phyloP scores from a whole-genome alignment of 2,113 vertebrate species.

The Microcebus griseorufus region DNA sequence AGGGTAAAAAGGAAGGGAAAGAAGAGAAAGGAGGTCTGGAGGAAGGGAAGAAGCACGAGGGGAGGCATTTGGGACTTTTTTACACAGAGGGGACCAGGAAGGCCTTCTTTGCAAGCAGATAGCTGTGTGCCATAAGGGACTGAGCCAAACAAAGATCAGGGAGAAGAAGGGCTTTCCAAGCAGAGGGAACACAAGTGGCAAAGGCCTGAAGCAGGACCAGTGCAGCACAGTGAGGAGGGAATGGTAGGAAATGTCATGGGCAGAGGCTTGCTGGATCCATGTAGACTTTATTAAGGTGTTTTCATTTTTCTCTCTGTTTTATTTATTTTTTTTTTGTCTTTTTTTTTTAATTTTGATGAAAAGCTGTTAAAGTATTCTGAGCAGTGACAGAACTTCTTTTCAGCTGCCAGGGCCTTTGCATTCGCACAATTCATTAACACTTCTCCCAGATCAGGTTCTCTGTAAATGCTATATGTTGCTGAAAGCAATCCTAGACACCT shows the following conservation, averaged over 20 bases:
- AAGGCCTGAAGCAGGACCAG: background rate
- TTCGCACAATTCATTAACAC: background rate
- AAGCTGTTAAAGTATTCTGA: background rate
- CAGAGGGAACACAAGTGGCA: background rate
- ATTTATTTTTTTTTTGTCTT: background rate
- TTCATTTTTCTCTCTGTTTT: background rate
- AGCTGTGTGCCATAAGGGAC: background rate
- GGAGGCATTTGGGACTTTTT: background rate
- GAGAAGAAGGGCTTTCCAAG: background rate
- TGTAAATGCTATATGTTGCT: background rate
- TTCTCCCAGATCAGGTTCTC: background rate
- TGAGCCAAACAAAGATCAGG: background rate
- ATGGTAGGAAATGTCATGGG: accelerated
- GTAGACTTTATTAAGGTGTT: background rate
- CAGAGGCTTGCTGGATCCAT: background rate
- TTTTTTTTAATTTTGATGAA: background rate
- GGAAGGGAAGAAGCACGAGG: too few species aligned
- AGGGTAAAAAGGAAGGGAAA: background rate
- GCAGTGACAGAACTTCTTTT: background rate
- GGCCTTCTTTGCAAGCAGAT: background rate
- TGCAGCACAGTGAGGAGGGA: background rate
- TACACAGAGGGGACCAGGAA: background rate
- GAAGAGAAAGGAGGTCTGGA: background rate
- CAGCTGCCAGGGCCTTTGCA: background rate
- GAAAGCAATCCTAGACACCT: accelerated